Base-by-base conservation (phyloP, 2,797 vertebrate genomes). In the Tadarida brasiliensis region DNA sequence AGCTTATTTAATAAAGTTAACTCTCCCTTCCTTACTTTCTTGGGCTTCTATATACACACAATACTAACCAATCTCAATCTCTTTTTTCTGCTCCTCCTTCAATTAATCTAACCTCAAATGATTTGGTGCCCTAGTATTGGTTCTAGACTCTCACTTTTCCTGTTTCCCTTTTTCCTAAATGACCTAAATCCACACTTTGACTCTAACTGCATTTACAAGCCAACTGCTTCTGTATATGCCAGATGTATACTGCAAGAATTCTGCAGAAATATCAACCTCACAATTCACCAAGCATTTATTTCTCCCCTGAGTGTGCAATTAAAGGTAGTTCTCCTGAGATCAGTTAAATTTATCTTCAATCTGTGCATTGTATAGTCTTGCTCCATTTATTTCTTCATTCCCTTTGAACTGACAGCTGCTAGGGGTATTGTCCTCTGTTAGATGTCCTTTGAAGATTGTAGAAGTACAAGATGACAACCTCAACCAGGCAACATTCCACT, bases 21-120 rank as follows among this genome's bases (percentile, higher is more conserved):
- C 11, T 47, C 26, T 30, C 14, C 2, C 2, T 59, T 59, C 28
- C 44, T 68, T 68, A 78, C 11, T 51, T 91, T 51, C 28, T 85
- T 81, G 15, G 11, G 6, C 9, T 57, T n/a, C 70, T 85, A 26
- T 5, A 71, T 33, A 70, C 10, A 59, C 35, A 61, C 17, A 70
- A 76, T 3, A 14, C 4, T 86, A 44, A 33, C 0, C 3, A 61
- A 44, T 56, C 39, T 77, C 8, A 15, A 4, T 44, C 39, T 44
- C 51, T 2, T 77, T 51, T 51, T 80, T 61, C 24, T 49, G 12
- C 17, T 54, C 22, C 8, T 61, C 11, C 14, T 20, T 80, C 5
- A 68, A 24, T 35, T 47, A 92, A 76, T 44, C 7, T 54, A 51
- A 82, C 47, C 7, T 95, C 35, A 95, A 77, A 77, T 44, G 7